Evolutionary conservation across 2,888 invertebrate genomes (phyloP), one percentile per base, ranked within the genome.

Genomic region (Geophilus truncorum): DNA sequence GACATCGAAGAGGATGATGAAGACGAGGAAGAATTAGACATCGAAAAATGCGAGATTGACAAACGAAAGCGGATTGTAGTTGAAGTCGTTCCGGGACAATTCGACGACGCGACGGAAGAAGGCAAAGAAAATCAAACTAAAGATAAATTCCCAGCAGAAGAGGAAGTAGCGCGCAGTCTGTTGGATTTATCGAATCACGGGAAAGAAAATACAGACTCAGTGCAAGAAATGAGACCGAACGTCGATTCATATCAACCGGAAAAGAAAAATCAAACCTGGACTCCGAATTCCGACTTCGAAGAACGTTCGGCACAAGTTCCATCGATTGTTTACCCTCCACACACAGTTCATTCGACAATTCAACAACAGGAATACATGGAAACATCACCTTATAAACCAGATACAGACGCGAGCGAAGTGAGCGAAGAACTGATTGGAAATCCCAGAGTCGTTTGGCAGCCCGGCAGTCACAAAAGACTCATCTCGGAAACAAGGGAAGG

Each of bases 1-100:
- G 87, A 85, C 9, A 86, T 86, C 40, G 86, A 79, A 1, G 77
- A 82, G 80, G 83, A 82, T 81, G 88, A 87, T 62, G 86, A 86
- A 12, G 87, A 87, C 25, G 87, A 87, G 36, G 87, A 87, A 78
- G 85, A 86, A 25, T 86, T 86, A 28, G 86, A 86, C 70, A 87
- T 87, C 79, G 87, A 85, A 12, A 86, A 86, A 36, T 86, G 51
- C 30, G 79, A 75, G n/a, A 83, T 40, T 62, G 77, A 79, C 1
- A 21, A 10, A 15, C 34, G 28, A 12, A 62, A 62, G 30, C 18
- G 28, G 6, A 23, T 45, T 21, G 23, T 15, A 7, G 3, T 36
- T 23, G 18, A 45, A 2, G 36, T 40, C 9, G 28, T 28, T 0
- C 45, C 40, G 0, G 76, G 51, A 1, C 80, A 80, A 34, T 80